phyloP scores from a whole-genome alignment of 2,888 invertebrate species.

The Heteromurus nitidus region DNA sequence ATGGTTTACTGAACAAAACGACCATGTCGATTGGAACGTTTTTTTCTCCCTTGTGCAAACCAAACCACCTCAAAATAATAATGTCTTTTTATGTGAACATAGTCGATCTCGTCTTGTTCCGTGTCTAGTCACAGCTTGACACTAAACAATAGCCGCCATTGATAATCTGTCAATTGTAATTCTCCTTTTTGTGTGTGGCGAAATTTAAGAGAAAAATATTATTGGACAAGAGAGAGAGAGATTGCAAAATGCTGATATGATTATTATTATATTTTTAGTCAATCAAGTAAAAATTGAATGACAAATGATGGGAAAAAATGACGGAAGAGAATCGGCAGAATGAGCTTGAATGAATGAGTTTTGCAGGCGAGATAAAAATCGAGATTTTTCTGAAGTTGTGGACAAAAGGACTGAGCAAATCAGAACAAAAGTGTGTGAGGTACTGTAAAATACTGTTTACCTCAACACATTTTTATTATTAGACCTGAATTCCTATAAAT shows the following conservation, averaged over 20 bases:
- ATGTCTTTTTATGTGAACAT: not conserved
- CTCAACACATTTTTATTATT: not conserved
- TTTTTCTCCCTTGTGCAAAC: not conserved
- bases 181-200: not conserved
- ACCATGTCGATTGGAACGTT: not conserved
- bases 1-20: not conserved
- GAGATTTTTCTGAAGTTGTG: too few relatives aligned
- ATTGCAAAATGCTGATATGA: not conserved
- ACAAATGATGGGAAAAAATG: constrained; percentile 5
- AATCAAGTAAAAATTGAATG: not conserved
- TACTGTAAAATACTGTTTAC: too few relatives aligned
- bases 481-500: too few relatives aligned
- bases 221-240: not conserved
- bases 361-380: too few relatives aligned
- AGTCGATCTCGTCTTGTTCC: constrained; percentile 32
- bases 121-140: constrained; percentile 41
- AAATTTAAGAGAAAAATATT: not conserved
- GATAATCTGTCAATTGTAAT: not conserved
- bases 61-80: not conserved
- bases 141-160: constrained; percentile 14
- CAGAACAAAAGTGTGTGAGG: too few relatives aligned
- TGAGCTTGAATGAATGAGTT: too few relatives aligned
- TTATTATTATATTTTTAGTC: constrained; percentile 1
- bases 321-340: too few relatives aligned
- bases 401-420: not conserved